Percentiles rank a stretch among this genome's conserved stretches.
These are phyloP conservation scores for Xestia sexstrigata DNA, from an alignment of 2,888 invertebrate species.

Conservation along the genomic window DNA sequence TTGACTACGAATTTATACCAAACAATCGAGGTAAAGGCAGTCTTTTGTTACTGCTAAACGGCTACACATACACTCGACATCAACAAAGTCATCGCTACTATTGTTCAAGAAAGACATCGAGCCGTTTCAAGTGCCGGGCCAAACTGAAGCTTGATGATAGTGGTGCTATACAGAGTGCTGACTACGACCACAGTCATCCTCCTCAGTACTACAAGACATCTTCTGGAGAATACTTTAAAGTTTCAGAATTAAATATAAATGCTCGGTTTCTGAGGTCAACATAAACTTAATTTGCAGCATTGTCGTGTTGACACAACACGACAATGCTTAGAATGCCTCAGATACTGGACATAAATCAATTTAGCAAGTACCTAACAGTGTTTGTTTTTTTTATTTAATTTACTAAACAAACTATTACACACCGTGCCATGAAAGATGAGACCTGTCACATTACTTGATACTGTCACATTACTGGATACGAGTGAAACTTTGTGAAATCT, in stretches of 20 bases:
- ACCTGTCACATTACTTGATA: too few species aligned
- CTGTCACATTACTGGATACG: too few species aligned
- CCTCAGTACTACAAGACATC: neutral
- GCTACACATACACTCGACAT: constrained; percentile 60
- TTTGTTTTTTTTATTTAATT: neutral
- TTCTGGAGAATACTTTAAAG: neutral
- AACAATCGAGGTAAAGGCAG: constrained; percentile 43
- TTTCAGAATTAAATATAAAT: neutral
- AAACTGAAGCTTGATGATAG: constrained; percentile 29
- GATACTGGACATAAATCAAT: neutral
- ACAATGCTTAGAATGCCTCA: neutral
- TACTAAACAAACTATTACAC: neutral
- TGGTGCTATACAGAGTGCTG: neutral
- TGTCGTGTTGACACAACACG: neutral
- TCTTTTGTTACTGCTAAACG: constrained; percentile 53
- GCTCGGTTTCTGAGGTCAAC: neutral
- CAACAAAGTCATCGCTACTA: constrained; percentile 48
- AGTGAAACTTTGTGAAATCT: too few species aligned
- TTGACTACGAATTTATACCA: constrained; percentile 44
- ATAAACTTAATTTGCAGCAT: too few species aligned
- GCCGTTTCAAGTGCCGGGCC: constrained; percentile 45
- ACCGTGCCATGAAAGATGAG: too few species aligned
- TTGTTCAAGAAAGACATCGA: constrained; percentile 53
- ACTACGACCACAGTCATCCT: neutral
- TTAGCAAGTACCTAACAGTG: neutral